Base-by-base conservation (phyloP, 2,797 vertebrate genomes). In the Apogon hyalosoma region DNA sequence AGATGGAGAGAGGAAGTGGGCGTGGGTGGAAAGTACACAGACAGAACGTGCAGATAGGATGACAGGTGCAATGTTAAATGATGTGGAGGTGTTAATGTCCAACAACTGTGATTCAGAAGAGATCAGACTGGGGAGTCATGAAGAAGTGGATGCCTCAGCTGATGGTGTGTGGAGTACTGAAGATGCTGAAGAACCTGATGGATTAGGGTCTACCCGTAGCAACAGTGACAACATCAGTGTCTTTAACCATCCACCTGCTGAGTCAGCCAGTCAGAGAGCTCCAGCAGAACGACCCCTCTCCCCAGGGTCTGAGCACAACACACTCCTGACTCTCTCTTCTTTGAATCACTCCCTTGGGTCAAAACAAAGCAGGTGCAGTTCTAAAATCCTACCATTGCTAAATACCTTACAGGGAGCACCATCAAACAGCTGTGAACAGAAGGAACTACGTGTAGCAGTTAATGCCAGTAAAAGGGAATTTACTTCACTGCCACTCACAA, bases 281-380 rank as follows among this genome's bases (percentile, higher is more conserved):
- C 81, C 69, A 31, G 92, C 94, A 45, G 93, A 95, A 79, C 93
- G 90, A 69, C 92, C 93, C 10, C 91, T 92, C 55, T 94, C 93
- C 45, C 90, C 90, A 50, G 80, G 80, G 21, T 64, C 48, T 24
- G 63, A 43, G 49, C 58, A 50, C 5, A 33, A 57, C 14, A 11
- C 18, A 19, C 41, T 40, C 36, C 47, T 57, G 21, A 62, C 50
- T 11, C 46, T 59, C n/a, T 59, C 43, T 4, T 42, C 31, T 36
- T 38, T 59, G 24, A 36, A 46, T 43, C 18, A 3, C 12, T 62
- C 62, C 24, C 6, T 40, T 42, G 84, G 89, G 48, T 75, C 68
- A 14, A 88, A 84, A 43, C 77, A 75, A n/a, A 50, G n/a, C 11
- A 60, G 80, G 45, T 62, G 52, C 28, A 33, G 31, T 42, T 55